phyloP scores from a whole-genome alignment of 2,797 vertebrate genomes.

The Crax fasciolata region DNA sequence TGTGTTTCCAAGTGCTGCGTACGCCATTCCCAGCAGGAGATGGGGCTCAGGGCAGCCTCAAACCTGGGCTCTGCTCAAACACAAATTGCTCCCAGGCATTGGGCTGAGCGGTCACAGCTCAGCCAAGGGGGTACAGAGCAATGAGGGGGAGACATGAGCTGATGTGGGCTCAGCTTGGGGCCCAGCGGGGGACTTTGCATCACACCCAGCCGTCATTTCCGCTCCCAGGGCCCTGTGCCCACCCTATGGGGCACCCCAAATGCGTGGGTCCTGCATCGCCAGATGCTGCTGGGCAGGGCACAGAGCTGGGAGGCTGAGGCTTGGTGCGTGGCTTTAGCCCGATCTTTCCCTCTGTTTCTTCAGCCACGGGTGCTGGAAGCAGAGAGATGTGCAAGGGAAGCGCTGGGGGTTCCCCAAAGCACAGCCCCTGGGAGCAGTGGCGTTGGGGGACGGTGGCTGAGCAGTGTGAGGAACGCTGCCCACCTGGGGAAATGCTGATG shows the following conservation, averaged over 20 bases:
- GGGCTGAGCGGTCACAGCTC: rapidly evolving
- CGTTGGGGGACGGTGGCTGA: rapidly evolving
- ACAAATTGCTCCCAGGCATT: rapidly evolving
- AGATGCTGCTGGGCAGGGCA: too few species aligned
- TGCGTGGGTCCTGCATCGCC: too few species aligned
- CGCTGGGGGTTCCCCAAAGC: not conserved
- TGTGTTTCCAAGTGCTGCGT: rapidly evolving
- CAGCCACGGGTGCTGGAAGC: not conserved
- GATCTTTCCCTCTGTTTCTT: not conserved
- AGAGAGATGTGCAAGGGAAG: not conserved
- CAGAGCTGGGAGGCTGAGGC: not conserved
- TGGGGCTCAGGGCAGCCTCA: not conserved
- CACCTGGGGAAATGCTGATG: not conserved
- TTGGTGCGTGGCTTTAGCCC: rapidly evolving
- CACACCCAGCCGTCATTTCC: too few species aligned
- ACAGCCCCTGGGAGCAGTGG: rapidly evolving
- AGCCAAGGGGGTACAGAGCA: not conserved
- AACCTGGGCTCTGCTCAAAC: rapidly evolving
- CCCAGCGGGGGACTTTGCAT: rapidly evolving
- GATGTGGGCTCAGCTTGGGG: rapidly evolving
- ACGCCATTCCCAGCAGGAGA: not conserved
- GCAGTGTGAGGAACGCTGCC: not conserved
- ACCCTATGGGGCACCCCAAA: too few species aligned
- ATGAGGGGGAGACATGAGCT: not conserved
- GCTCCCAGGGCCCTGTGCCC: not conserved